phyloP scores from a whole-genome alignment of 2,113 vertebrate genomes.

The Labeo catla region DNA sequence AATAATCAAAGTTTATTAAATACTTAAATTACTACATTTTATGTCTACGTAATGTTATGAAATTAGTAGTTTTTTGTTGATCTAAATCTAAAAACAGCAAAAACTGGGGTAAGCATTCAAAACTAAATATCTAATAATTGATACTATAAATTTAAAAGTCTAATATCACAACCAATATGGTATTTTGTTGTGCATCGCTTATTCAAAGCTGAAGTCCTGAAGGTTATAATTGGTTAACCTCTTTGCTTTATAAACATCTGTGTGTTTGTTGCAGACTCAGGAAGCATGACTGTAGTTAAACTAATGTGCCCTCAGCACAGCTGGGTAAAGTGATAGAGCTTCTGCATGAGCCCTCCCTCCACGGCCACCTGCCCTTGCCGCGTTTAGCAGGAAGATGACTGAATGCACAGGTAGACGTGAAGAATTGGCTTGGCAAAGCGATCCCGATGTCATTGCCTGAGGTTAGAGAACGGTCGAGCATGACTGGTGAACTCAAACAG shows the following conservation, averaged over 20 bases:
- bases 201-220: background rate
- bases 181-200: background rate
- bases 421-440: background rate
- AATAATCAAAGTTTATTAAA: no score
- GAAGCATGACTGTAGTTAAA: slow-evolving; percentile 8
- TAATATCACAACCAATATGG: background rate
- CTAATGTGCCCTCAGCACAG: slow-evolving; percentile 1
- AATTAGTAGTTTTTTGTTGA: background rate
- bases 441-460: background rate
- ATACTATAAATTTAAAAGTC: background rate
- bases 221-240: background rate
- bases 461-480: background rate
- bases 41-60: background rate
- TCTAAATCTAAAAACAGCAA: background rate
- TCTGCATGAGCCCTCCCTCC: slow-evolving; percentile 6
- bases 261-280: background rate
- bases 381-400: slow-evolving; percentile 22
- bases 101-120: background rate
- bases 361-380: background rate
- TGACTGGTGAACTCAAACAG: slow-evolving; percentile 13
- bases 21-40: background rate
- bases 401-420: slow-evolving; percentile 8
- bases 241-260: slow-evolving; percentile 9
- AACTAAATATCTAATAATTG: background rate
- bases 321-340: slow-evolving; percentile 3